Percentiles rank a stretch among this genome's conserved stretches.
phyloP scores from a whole-genome alignment of 2,797 vertebrate species.

The Carduelis carduelis region DNA sequence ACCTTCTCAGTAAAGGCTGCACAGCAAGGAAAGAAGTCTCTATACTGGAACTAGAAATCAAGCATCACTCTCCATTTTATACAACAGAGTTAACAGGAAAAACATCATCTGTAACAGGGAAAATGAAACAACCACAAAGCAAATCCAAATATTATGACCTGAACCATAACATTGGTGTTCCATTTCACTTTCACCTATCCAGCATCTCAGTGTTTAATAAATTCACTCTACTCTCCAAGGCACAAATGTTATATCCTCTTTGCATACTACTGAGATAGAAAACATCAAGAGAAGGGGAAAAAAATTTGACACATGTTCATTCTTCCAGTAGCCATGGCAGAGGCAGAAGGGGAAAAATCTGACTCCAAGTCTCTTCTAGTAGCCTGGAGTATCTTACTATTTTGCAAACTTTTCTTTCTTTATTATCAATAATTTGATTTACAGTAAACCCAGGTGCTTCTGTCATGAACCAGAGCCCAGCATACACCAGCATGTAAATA shows the following conservation, averaged over 20 bases:
- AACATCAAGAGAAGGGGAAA: background rate
- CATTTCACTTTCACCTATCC: background rate
- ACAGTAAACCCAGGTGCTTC: background rate
- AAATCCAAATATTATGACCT: background rate
- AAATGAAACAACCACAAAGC: background rate
- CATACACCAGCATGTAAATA: rapidly evolving
- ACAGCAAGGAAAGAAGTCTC: background rate
- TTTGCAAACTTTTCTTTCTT: background rate
- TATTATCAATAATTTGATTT: background rate
- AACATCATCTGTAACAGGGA: background rate
- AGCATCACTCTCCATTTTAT: background rate
- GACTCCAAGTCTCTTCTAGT: background rate
- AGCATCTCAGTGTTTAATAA: background rate
- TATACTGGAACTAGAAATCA: background rate
- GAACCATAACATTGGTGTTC: background rate
- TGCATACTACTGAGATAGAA: background rate
- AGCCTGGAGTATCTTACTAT: background rate
- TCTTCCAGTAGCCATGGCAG: background rate
- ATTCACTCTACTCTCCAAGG: background rate
- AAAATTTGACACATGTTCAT: background rate
- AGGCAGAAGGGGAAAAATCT: background rate
- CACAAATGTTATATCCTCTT: background rate
- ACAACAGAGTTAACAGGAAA: background rate
- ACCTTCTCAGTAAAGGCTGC: background rate
- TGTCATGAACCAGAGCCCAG: background rate